Evolutionary conservation across 2,113 vertebrate genomes (phyloP).

Genomic region (Marmota monax): DNA sequence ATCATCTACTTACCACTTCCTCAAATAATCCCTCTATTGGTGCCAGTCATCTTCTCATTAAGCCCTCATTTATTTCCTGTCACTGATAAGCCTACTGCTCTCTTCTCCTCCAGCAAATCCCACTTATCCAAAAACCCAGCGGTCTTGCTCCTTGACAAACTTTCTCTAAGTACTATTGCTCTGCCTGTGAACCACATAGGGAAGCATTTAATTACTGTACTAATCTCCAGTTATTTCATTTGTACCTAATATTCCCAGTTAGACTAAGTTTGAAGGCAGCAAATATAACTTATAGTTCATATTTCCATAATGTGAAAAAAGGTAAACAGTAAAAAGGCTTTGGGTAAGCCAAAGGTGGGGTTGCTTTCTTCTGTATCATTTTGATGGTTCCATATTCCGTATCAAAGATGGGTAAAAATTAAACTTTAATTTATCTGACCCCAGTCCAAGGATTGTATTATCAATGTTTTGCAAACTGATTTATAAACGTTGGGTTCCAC

Average conservation of each 20-base stretch:
- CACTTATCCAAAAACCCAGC: background rate
- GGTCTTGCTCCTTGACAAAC: background rate
- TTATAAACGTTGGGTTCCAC: background rate
- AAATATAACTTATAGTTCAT: slow-evolving; percentile 1
- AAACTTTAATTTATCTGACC: background rate
- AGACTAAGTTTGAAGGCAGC: background rate
- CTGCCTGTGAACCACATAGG: background rate
- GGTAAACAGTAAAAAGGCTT: background rate
- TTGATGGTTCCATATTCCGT: background rate
- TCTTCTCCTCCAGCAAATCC: background rate
- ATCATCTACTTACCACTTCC: background rate
- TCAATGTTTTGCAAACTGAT: slow-evolving; percentile 1
- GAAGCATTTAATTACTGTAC: background rate
- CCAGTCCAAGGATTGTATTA: background rate
- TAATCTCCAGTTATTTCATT: background rate
- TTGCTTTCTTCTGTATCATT: background rate
- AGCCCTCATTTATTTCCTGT: background rate
- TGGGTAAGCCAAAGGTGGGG: background rate
- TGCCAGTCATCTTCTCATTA: background rate
- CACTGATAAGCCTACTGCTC: background rate
- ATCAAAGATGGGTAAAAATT: background rate
- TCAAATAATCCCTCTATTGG: background rate
- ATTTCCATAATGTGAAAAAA: background rate
- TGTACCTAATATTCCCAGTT: background rate
- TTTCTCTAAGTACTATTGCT: background rate